Evolutionary conservation across 2,797 vertebrate species (phyloP).

Genomic region (Euthynnus affinis): DNA sequence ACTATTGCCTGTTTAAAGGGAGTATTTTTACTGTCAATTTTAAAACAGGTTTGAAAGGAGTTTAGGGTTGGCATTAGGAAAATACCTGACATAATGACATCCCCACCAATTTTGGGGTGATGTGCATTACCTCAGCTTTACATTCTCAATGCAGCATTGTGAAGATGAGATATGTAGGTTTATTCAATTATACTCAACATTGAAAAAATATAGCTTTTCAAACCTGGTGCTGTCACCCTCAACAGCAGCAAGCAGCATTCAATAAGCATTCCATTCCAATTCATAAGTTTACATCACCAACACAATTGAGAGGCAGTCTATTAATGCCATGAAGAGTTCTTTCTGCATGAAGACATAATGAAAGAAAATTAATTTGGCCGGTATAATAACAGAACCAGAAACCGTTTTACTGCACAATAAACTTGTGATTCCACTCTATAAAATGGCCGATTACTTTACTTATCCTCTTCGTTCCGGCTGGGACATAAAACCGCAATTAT

Average conservation of each 20-base stretch:
- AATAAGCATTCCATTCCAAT: background rate
- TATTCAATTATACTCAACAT: background rate
- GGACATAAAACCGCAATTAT: too few relatives aligned
- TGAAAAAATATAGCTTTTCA: background rate
- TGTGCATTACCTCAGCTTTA: slow-evolving; percentile 21
- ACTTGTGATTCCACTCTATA: background rate
- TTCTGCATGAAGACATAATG: background rate
- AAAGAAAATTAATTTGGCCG: background rate
- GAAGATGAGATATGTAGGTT: slow-evolving; percentile 10
- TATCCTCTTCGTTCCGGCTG: too few relatives aligned
- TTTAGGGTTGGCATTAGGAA: slow-evolving; percentile 30
- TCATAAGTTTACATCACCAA: background rate
- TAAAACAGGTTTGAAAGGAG: slow-evolving; percentile 21
- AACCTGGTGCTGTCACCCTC: background rate
- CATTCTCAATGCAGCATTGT: slow-evolving; percentile 14
- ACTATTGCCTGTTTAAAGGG: slow-evolving; percentile 37
- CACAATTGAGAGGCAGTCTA: background rate
- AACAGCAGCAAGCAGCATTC: background rate
- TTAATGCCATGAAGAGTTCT: background rate
- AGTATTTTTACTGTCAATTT: slow-evolving; percentile 12
- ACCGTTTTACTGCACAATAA: background rate
- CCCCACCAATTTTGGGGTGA: slow-evolving; percentile 2
- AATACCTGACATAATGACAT: slow-evolving; percentile 31
- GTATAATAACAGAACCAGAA: background rate
- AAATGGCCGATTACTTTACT: background rate